These are phyloP conservation scores for Halichoeres trimaculatus DNA, from an alignment of 2,113 vertebrate genomes.

Conservation along the genomic window DNA sequence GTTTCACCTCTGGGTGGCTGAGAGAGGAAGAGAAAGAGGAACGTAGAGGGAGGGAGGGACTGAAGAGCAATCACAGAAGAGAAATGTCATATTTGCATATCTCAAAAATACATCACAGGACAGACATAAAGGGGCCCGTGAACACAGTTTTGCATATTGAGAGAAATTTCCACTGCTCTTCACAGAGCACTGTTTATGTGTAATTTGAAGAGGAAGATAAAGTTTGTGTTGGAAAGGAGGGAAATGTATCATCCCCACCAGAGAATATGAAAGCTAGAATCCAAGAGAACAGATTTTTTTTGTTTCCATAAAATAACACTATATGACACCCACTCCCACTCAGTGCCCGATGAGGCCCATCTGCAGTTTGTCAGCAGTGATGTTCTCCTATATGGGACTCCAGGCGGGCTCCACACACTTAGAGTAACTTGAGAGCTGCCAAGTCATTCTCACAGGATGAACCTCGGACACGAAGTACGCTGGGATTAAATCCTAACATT, in stretches of 20 bases:
- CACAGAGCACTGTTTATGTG: slow-evolving; percentile 55
- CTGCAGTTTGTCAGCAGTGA: slow-evolving; percentile 16
- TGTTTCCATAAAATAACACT: neutral
- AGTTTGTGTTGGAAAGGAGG: slow-evolving; percentile 54
- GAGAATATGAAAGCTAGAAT: slow-evolving; percentile 27
- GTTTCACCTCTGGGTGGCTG: slow-evolving; percentile 50
- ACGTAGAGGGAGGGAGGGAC: slow-evolving; percentile 8
- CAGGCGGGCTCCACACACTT: neutral
- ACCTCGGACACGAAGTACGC: slow-evolving; percentile 6
- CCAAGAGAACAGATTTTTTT: slow-evolving; percentile 1
- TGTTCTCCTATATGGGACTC: slow-evolving; percentile 8
- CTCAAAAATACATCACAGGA: slow-evolving; percentile 73
- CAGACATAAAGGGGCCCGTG: slow-evolving; percentile 56
- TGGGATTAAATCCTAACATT: neutral
- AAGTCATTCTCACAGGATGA: slow-evolving; percentile 26
- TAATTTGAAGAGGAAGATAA: slow-evolving; percentile 70
- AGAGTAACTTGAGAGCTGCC: slow-evolving; percentile 9
- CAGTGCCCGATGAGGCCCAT: slow-evolving; percentile 7
- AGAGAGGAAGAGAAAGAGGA: slow-evolving; percentile 9
- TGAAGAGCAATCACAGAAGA: slow-evolving; percentile 68
- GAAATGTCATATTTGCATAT: slow-evolving; percentile 80
- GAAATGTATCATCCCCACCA: slow-evolving; percentile 35
- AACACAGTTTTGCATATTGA: slow-evolving; percentile 70
- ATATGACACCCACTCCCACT: slow-evolving; percentile 3
- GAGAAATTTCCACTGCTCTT: slow-evolving; percentile 57